Conservation (phyloP, 2,113 vertebrate species). For the Pedionomus torquatus region DNA sequence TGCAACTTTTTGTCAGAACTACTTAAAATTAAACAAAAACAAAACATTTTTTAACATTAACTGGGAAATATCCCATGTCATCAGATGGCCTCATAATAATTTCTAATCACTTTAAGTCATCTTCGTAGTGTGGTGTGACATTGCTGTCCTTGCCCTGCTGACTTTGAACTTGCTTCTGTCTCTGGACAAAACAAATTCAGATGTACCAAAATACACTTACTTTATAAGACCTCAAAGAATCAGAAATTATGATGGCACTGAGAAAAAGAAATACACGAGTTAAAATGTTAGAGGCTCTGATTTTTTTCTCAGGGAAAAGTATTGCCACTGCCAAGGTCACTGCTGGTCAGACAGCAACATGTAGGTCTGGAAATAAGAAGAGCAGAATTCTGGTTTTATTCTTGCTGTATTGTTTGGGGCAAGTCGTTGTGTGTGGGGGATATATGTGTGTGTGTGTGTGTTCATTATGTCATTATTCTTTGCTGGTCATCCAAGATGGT, state of each 20-base stretch:
- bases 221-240: not conserved
- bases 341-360: not conserved
- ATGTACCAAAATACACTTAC: not conserved
- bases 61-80: accelerated
- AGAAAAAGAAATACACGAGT: not conserved
- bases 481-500: not conserved
- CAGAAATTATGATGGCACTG: not conserved
- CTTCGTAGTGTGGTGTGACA: not conserved
- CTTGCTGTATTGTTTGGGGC: not conserved
- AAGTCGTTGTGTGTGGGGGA: not conserved
- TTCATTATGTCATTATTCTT: not conserved
- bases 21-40: not conserved
- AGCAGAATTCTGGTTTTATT: not conserved
- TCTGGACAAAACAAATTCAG: not conserved
- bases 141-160: not conserved
- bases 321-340: not conserved
- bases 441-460: no score
- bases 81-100: not conserved
- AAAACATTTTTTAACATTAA: not conserved
- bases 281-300: not conserved
- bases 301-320: not conserved
- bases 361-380: not conserved
- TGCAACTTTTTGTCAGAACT: not conserved
- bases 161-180: not conserved
- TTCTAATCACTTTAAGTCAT: not conserved